Evolutionary conservation across 2,888 invertebrate genomes (phyloP), one percentile per base, ranked within the genome.

Genomic region (Caenorhabditis angaria): DNA sequence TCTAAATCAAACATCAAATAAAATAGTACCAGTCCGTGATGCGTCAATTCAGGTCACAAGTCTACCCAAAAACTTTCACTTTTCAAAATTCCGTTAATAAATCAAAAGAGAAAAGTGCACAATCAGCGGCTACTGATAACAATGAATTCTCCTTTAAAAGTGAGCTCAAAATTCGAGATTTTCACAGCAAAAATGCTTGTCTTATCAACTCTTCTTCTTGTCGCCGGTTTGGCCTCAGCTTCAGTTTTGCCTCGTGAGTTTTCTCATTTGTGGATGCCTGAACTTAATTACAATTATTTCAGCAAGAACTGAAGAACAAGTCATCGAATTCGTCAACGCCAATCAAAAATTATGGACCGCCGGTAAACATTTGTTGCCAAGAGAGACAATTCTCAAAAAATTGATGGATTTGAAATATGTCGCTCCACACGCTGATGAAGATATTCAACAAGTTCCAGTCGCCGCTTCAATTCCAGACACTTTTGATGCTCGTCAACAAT

Each of bases 321-420:
- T 78, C 50, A 70, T 76, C 62, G 70, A 74, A 61, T 70, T 74
- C 58, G 64, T 79, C 41, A 79, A 79, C 66, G n/a, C 64, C 24
- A 64, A 61, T 29, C 78, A 79, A 55, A 68, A 59, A 12, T 51
- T 71, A n/a, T 79, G 71, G 76, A 75, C 59, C 50, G 76, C 77
- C 29, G 68, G 65, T 28, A 57, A 65, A 18, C 72, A 70, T 61
- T 58, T 53, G 5, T 61, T 70, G 29, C 58, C 63, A 5, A 70
- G 68, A 24, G 65, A 75, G 50, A 65, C 58, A 50, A 65, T 68
- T 14, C 41, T 61, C 29, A 75, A 67, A 62, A 75, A 75, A 64
- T 55, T 75, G 61, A 75, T 75, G 74, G 51, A 70, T n/a, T 28
- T 35, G 22, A 61, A 75, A 67, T 75, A 67, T 61, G 5, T 66